Base-by-base conservation (phyloP, 2,888 invertebrate species). In the Poecilobothrus nobilitatus region DNA sequence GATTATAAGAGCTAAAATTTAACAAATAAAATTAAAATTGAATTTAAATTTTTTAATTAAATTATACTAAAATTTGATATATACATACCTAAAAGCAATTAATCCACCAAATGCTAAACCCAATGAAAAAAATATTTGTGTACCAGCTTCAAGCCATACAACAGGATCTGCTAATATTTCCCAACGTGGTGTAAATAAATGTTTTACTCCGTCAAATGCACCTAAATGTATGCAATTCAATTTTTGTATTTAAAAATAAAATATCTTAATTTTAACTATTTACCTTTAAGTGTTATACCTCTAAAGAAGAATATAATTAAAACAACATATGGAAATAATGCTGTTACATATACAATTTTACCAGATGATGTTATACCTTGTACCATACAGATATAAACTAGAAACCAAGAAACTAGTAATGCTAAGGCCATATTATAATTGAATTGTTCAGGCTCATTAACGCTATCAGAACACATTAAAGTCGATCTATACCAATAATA, bases 311-410 rank as follows among this genome's bases (percentile, higher is more conserved):
- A 97, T 73, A 97, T 94, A 5, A 97, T 92, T 7, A 97, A 86
- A 20, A 97, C 97, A 67, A 96, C 87, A 82, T 97, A 97, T 0
- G 97, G 97, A 80, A 97, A 97, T 0, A 95, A 95, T 1, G 97
- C 96, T 2, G 97, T 97, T 70, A 97, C 91, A 79, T 96, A 97
- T 71, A 96, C 95, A 66, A 96, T 95, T 85, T 97, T 96, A 68
- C 96, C 95, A 0, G 96, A 96, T 7, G 95, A 95, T 1, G 97
- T 96, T 72, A 97, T 96, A 68, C 97, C 97, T 81, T 96, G 97
- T 75, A 96, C 95, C 91, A 97, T 96, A 82, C 97, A 97, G 81
- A 96, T 86, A 82, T 96, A 97, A 72, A 97, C 95, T 21, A 97
- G 85, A 69, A 93, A 88, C 97, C 97, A 97, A 33, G 97, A 95